Evolutionary conservation across 2,888 invertebrate species (phyloP).

Genomic region (Eledona agricola): DNA sequence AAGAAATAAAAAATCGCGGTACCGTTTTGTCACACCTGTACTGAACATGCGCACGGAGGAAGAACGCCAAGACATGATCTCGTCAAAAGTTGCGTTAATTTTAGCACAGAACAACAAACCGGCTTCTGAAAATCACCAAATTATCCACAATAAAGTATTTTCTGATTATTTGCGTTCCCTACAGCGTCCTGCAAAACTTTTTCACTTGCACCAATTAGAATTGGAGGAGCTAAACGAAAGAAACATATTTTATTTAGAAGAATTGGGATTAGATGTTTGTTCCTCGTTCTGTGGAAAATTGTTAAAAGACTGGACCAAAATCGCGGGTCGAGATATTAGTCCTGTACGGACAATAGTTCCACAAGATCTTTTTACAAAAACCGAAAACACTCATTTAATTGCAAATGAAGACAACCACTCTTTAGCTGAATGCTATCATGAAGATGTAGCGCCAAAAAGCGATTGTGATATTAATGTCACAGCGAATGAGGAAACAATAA

Average conservation of each 20-base stretch:
- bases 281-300: conserved; percentile 62
- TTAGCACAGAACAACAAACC: conserved; percentile 38
- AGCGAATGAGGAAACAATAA: too few species aligned
- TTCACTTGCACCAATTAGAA: conserved; percentile 36
- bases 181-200: conserved; percentile 31
- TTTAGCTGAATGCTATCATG: too few species aligned
- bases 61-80: conserved; percentile 54
- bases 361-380: too few species aligned
- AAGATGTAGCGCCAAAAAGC: too few species aligned
- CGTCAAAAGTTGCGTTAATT: conserved; percentile 54
- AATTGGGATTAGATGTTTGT: conserved; percentile 60
- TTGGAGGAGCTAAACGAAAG: conserved; percentile 34
- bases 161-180: not conserved
- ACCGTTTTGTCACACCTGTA: conserved; percentile 56
- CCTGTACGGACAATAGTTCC: conserved; percentile 3
- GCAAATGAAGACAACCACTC: too few species aligned
- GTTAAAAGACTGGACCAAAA: conserved; percentile 70
- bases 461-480: too few species aligned
- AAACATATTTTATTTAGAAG: conserved; percentile 39
- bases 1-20: conserved; percentile 51
- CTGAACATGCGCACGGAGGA: conserved; percentile 54
- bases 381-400: too few species aligned
- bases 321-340: conserved; percentile 69
- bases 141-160: conserved; percentile 14
- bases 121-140: not conserved